A percentile compares a stretch with the other conserved stretches of the same genome.
Conservation (phyloP, 2,113 vertebrate species). For the Otolemur garnettii region DNA sequence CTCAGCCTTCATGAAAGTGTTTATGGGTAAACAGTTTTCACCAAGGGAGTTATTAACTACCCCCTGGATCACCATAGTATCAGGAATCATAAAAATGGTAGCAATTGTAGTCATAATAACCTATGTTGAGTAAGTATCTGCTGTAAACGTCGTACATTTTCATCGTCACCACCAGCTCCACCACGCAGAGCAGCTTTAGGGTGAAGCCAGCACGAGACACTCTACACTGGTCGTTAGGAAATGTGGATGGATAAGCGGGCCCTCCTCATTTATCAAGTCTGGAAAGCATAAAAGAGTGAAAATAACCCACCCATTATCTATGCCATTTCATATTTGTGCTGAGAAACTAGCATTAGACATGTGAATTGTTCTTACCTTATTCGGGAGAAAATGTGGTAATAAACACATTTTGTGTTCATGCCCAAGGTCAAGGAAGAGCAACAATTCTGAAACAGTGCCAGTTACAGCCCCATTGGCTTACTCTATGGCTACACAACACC, state of each 20-base stretch:
- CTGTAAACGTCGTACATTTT: slow-evolving; percentile 65
- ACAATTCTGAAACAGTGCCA: neutral
- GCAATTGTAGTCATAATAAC: slow-evolving; percentile 71
- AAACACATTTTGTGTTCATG: neutral
- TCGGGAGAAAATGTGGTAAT: neutral
- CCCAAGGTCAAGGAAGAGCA: neutral
- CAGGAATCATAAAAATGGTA: slow-evolving; percentile 69
- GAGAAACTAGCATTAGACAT: neutral
- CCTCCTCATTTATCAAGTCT: neutral
- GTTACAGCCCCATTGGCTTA: neutral
- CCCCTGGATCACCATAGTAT: slow-evolving; percentile 64
- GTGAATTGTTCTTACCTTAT: neutral
- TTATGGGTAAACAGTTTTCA: slow-evolving; percentile 81
- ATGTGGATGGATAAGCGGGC: neutral
- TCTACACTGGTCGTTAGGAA: neutral
- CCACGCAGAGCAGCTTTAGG: slow-evolving; percentile 32
- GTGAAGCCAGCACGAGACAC: neutral
- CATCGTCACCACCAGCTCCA: neutral
- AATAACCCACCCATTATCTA: neutral
- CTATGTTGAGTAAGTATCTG: slow-evolving; percentile 22
- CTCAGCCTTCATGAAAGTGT: slow-evolving; percentile 73
- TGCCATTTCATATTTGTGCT: rapidly evolving
- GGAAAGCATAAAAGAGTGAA: neutral
- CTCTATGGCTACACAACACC: no score
- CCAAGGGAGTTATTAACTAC: slow-evolving; percentile 76